phyloP scores from a whole-genome alignment of 2,113 vertebrate genomes.

The Platanista minor region DNA sequence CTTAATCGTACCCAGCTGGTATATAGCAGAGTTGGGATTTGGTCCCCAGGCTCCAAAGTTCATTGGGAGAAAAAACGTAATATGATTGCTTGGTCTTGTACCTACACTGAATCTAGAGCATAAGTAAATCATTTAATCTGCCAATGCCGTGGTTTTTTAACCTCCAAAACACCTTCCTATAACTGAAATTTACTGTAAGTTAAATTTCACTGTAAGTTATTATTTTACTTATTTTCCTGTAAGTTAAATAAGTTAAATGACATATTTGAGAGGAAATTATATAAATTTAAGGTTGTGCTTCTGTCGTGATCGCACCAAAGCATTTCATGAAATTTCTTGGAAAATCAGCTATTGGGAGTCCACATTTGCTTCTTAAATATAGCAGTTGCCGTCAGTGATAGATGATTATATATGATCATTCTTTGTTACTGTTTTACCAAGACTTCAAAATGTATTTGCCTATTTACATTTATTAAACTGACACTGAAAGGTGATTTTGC shows the following conservation, averaged over 20 bases:
- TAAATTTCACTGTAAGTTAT: too few species aligned
- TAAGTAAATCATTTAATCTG: not conserved
- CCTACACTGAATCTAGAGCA: not conserved
- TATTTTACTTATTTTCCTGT: too few species aligned
- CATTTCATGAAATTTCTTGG: slow-evolving; percentile 25
- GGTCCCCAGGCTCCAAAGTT: not conserved
- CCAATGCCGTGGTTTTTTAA: not conserved
- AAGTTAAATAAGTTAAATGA: not conserved
- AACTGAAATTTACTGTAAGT: not conserved
- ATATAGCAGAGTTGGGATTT: not conserved
- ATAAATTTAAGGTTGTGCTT: not conserved
- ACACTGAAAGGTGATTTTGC: not conserved
- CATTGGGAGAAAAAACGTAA: not conserved
- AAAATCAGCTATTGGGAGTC: not conserved
- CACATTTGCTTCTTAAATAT: not conserved
- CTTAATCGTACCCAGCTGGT: not conserved
- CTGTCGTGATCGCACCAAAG: not conserved
- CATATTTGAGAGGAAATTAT: not conserved
- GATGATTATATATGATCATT: not conserved
- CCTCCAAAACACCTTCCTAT: not conserved
- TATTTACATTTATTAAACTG: not conserved
- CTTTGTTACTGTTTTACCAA: not conserved
- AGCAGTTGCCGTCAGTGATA: not conserved
- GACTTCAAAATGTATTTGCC: not conserved
- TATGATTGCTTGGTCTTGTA: not conserved